Percentiles rank a stretch among this genome's conserved stretches.
Conservation (phyloP, 1,140 invertebrate species). For the Metopolophium dirhodum region DNA sequence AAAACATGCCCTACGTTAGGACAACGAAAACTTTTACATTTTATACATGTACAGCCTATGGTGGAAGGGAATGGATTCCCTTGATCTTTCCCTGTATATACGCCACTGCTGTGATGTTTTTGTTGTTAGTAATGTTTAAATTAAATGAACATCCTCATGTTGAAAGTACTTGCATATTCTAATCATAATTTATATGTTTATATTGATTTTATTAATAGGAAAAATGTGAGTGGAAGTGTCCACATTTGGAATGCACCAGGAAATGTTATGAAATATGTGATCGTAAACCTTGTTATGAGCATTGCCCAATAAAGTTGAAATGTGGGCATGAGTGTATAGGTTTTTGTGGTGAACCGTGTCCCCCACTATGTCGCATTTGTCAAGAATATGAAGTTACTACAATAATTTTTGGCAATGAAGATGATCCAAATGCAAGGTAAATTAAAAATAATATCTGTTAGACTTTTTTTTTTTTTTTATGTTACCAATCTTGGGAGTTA, state of each 20-base stretch:
- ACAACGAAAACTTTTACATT: too few relatives aligned
- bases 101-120: too few relatives aligned
- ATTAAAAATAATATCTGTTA: constrained; percentile 55
- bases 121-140: too few relatives aligned
- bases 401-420: constrained; percentile 69
- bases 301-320: constrained; percentile 64
- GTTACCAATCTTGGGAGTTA: too few relatives aligned
- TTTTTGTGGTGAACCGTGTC: constrained; percentile 73
- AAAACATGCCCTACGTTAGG: too few relatives aligned
- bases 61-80: too few relatives aligned
- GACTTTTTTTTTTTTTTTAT: constrained; percentile 49
- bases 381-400: constrained; percentile 64
- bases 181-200: background rate
- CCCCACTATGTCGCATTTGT: constrained; percentile 66
- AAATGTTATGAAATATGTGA: constrained; percentile 67
- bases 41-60: too few relatives aligned
- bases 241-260: constrained; percentile 67
- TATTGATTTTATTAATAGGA: constrained; percentile 61
- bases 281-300: constrained; percentile 65
- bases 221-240: constrained; percentile 65
- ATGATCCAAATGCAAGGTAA: constrained; percentile 67
- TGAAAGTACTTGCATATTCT: too few relatives aligned
- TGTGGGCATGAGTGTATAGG: constrained; percentile 73
- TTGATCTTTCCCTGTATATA: too few relatives aligned
- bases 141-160: too few relatives aligned